These are phyloP conservation scores for Nymphalis c-album DNA, from an alignment of 2,888 invertebrate species.

Conservation along the genomic window DNA sequence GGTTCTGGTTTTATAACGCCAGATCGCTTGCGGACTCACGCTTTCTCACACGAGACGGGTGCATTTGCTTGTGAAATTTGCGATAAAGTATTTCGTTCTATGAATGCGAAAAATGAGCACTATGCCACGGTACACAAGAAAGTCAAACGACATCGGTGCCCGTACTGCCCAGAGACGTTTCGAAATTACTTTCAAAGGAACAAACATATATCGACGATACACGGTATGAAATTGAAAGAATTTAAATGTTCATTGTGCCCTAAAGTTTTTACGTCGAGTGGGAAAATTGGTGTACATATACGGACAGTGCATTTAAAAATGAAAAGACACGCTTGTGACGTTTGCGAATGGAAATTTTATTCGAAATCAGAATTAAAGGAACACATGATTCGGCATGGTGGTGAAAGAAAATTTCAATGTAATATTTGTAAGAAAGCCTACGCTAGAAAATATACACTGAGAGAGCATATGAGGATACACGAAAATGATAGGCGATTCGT, in stretches of 20 bases:
- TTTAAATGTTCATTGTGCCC: constrained; percentile 68
- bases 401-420: constrained; percentile 76
- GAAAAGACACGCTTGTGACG: constrained; percentile 69
- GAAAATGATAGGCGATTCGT: constrained; percentile 67
- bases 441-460: constrained; percentile 69
- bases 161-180: constrained; percentile 67
- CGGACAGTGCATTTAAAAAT: constrained; percentile 70
- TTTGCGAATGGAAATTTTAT: constrained; percentile 80
- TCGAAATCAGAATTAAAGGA: constrained; percentile 78
- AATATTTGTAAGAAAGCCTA: constrained; percentile 76
- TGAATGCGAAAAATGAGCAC: constrained; percentile 72
- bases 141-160: constrained; percentile 68
- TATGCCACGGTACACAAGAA: constrained; percentile 74
- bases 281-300: constrained; percentile 65
- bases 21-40: constrained; percentile 63
- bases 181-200: constrained; percentile 71
- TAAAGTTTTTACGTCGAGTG: constrained; percentile 66
- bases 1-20: constrained; percentile 71
- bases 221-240: constrained; percentile 68
- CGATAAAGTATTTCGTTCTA: constrained; percentile 74
- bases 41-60: constrained; percentile 66
- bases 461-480: constrained; percentile 72
- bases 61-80: constrained; percentile 70
- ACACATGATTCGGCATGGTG: constrained; percentile 78
- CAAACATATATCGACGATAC: constrained; percentile 64